phyloP scores from a whole-genome alignment of 1,140 invertebrate species.

The Ladona fulva region DNA sequence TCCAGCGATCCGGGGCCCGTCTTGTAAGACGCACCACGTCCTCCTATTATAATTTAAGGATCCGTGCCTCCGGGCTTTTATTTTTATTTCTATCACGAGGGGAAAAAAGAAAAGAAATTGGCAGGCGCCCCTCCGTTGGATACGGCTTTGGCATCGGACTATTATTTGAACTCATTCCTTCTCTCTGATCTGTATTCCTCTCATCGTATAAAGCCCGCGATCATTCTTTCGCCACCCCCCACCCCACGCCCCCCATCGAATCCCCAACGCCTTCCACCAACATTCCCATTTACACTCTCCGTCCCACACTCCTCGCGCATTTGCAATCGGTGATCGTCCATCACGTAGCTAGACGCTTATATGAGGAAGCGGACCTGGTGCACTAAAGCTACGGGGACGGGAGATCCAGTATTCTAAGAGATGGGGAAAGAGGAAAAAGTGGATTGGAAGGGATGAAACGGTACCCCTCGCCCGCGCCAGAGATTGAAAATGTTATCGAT shows the following conservation, averaged over 20 bases:
- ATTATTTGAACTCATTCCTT: constrained; percentile 10
- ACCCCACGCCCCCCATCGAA: neutral
- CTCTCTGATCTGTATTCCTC: constrained; percentile 4
- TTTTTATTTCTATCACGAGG: neutral
- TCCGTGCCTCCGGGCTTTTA: neutral
- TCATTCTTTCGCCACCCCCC: neutral
- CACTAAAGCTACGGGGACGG: neutral
- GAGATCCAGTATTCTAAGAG: neutral
- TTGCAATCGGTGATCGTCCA: neutral
- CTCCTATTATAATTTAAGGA: neutral
- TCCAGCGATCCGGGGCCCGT: too few relatives aligned
- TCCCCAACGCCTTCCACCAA: neutral
- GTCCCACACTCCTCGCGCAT: neutral
- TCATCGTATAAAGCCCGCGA: constrained; percentile 2
- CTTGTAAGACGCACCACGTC: too few relatives aligned
- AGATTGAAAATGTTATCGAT: constrained; percentile 10
- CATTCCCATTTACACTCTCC: neutral
- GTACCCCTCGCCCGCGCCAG: neutral
- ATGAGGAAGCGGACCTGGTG: neutral
- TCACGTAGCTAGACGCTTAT: neutral
- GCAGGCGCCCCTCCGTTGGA: neutral
- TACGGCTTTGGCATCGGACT: constrained; percentile 2
- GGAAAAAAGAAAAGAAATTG: neutral
- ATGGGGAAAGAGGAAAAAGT: neutral
- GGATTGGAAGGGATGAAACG: neutral